These are phyloP conservation scores for Ploceus nigricollis DNA, from an alignment of 2,113 vertebrate genomes.

Conservation along the genomic window DNA sequence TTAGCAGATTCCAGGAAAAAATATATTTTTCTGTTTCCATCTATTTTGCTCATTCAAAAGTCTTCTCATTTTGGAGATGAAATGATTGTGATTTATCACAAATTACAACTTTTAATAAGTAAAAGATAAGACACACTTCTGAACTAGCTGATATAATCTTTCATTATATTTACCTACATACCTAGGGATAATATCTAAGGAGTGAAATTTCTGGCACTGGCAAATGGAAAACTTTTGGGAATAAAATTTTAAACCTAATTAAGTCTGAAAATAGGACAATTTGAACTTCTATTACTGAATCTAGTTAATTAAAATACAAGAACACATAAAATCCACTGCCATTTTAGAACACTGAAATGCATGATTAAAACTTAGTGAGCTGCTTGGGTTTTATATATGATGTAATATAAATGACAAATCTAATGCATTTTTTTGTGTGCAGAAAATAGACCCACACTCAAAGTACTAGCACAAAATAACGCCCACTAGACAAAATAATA, in stretches of 20 bases:
- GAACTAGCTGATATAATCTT: background rate
- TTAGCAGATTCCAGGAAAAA: background rate
- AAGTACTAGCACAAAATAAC: background rate
- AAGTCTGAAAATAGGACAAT: background rate
- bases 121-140: background rate
- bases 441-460: background rate
- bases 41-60: background rate
- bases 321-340: background rate
- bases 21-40: background rate
- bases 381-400: background rate
- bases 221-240: background rate
- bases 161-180: background rate
- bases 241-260: background rate
- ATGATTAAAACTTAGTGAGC: background rate
- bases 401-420: background rate
- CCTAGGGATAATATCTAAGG: background rate
- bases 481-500: background rate
- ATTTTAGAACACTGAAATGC: background rate
- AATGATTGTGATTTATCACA: background rate
- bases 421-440: background rate
- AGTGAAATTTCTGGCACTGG: background rate
- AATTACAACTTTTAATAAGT: background rate
- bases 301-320: conserved; percentile 9
- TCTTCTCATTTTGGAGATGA: background rate
- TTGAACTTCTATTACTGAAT: background rate